Base-by-base conservation (phyloP, 2,797 vertebrate genomes). In the Paedocypris micromegethes region DNA sequence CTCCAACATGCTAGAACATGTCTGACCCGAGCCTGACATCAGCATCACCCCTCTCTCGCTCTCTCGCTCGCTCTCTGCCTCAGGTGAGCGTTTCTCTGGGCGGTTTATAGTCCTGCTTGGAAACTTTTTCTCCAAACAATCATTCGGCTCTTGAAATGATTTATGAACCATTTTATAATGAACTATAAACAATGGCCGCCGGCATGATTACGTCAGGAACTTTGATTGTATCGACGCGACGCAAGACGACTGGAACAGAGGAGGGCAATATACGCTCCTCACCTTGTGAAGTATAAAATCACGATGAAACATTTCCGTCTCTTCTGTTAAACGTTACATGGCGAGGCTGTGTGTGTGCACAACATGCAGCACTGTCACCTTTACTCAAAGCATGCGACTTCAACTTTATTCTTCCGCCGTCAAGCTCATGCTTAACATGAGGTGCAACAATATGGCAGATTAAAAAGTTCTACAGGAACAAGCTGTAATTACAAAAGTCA, bases 81-180 rank as follows among this genome's bases (percentile, higher is more conserved):
- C 68, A 68, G 82, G 87, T 87, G 39, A 60, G 58, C 8, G 2
- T 54, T 76, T 62, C 58, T 63, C 45, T 60, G 48, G 75, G 39
- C 9, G 58, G 50, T 50, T 66, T 48, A 54, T 54, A 9, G 58
- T 68, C 46, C 55, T 58, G 51, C 50, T 74, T 54, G 45, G 59
- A 53, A 68, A 58, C 39, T 41, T 58, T 60, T 66, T 40, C 44
- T 51, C n/a, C n/a, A 58, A 63, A 70, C 38, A 66, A 55, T 66
- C 49, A 66, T 44, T 57, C 5, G 3, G 8, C 39, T 66, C 58
- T 48, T 54, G 60, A 72, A 66, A 72, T 73, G 42, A 64, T 64
- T 73, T 64, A 73, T 60, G 9, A 69, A 74, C 9, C 49, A 60
- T 65, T 65, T 65, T 69, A 58, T 74, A 70, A 55, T 55, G 50